Base-by-base conservation (phyloP, 2,888 invertebrate genomes). In the Cheiracanthium punctorium region DNA sequence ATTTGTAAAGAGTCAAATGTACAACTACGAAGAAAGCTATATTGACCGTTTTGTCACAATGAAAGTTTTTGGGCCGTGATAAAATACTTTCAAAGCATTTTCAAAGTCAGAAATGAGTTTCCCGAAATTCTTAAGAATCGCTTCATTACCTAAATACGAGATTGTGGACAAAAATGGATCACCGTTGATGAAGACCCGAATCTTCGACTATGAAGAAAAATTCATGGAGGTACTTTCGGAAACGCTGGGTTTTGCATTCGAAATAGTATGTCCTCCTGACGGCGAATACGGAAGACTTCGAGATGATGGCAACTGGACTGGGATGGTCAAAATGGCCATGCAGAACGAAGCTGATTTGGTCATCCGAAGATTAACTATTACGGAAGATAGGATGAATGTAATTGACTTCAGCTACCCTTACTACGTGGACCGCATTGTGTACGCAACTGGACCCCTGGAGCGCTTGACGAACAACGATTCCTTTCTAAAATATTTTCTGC, bases 281-380 rank as follows among this genome's bases (percentile, higher is more conserved):
- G 14, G 43, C 7, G 71, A 37, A 5, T 79, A 37, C 43, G 79
- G 79, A 29, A 8, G 58, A 20, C 37, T 58, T 33, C 14, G 10
- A 28, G 70, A 70, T 33, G 32, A 79, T 71, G 79, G 79, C 2
- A 20, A 17, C 12, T 79, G 71, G 71, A 58, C 70, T 28, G 79
- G 79, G 5, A 79, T 79, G 30, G 20, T 71, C 14, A 71, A 71
- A 5, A 71, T 79, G 71, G 1, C 52, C 14, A 20, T 37, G 0
- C 48, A 37, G 52, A 30, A 41, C 0, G 64, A 79, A 29, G 71
- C 43, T 5, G 79, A 79, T 37, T 29, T 79, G 12, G 70, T 33
- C 0, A n/a, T 79, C 7, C 37, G 43, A 7, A 41, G 28, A 12
- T 8, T 76, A 29, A 48, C 48, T 4, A 8, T 76, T 8, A 69